Base-by-base conservation (phyloP, 2,888 invertebrate genomes). In the Laothoe populi region DNA sequence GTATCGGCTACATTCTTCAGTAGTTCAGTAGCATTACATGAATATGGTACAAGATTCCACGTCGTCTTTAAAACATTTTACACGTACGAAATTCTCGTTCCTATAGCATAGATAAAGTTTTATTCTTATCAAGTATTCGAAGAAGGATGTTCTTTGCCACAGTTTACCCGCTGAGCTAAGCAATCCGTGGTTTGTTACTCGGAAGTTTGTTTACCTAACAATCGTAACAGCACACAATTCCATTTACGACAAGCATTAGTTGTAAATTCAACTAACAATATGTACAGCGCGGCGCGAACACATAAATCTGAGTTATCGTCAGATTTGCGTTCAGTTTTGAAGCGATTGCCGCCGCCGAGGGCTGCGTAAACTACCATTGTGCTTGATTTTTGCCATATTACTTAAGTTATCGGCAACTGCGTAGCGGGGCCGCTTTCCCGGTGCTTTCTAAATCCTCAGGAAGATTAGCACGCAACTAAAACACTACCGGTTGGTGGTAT, bases 401-500 rank as follows among this genome's bases (percentile, higher is more conserved):
- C 79, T 80, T 82, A 87, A 86, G 72, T 84, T 75, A 26, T 61
- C 42, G 49, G 38, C 46, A 19, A 74, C 75, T 83, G 82, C 81
- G 78, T 81, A 77, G 35, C 53, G 19, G 42, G 59, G 71, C 82
- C 75, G 79, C 87, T 87, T 87, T 87, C 86, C 77, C 80, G 74
- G 73, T 71, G 79, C 87, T 88, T 88, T 88, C 89, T 88, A 88
- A 87, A 87, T 86, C 77, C 80, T 66, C 73, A 70, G 73, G 80
- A 84, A 84, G 85, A 88, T 88, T 86, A 85, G 75, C 75, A 81
- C 78, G 40, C 46, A 78, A 73, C 70, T 70, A 70, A 70, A 76
- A 74, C 72, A 72, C 73, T 69, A 68, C 69, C 72, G 64, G 71
- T 71, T 66, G 67, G 48, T 35, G 45, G 46, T 49, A 16, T 16